These are phyloP conservation scores for Trogon melanurus DNA, from an alignment of 2,113 vertebrate species.

Conservation along the genomic window DNA sequence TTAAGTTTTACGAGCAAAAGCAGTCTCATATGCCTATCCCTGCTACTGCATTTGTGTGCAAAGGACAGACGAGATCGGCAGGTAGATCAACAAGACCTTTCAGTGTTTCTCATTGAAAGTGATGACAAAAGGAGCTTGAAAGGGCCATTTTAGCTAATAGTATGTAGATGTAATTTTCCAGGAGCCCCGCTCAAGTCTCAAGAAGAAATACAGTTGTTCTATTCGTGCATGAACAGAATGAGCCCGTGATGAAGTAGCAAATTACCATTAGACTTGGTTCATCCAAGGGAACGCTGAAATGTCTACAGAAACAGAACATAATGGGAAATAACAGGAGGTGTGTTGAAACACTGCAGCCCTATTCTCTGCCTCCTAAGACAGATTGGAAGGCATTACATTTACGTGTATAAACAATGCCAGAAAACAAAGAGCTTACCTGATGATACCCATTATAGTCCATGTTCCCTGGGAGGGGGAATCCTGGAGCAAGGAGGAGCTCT, in stretches of 20 bases:
- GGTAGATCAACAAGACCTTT: slow-evolving; percentile 12
- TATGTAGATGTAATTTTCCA: slow-evolving; percentile 37
- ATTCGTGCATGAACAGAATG: slow-evolving; percentile 42
- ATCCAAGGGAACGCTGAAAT: slow-evolving; percentile 5
- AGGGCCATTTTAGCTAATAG: slow-evolving; percentile 22
- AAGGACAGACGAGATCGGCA: slow-evolving; percentile 22
- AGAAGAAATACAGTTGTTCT: slow-evolving; percentile 31
- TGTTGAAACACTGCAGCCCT: neutral
- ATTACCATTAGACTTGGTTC: slow-evolving; percentile 28
- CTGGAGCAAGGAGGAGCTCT: slow-evolving; percentile 86
- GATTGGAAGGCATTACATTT: neutral
- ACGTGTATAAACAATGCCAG: neutral
- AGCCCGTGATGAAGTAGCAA: slow-evolving; percentile 51
- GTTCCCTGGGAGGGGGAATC: slow-evolving; percentile 88
- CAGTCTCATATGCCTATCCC: neutral
- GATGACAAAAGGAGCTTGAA: slow-evolving; percentile 39
- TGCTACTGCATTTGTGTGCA: neutral
- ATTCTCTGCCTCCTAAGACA: neutral
- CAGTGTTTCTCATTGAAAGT: slow-evolving; percentile 21
- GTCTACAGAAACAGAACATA: neutral
- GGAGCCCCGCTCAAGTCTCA: neutral
- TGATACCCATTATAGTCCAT: slow-evolving; percentile 92
- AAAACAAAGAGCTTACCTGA: slow-evolving; percentile 75
- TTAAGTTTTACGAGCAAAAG: slow-evolving; percentile 25
- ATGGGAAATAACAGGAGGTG: neutral